Evolutionary conservation across 2,113 vertebrate genomes (phyloP).

Genomic region (Willisornis vidua): DNA sequence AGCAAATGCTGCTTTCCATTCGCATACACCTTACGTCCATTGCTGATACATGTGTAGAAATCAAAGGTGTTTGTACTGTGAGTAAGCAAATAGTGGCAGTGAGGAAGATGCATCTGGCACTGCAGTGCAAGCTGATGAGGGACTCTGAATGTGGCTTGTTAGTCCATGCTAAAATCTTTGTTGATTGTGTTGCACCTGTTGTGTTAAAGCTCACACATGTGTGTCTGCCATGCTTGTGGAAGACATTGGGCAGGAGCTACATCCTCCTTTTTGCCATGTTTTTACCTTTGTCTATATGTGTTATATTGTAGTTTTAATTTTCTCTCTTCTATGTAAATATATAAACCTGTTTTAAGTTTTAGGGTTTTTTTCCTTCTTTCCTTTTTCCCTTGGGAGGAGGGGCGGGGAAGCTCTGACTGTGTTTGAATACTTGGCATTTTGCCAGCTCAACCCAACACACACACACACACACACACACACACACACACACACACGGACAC

Average conservation of each 20-base stretch:
- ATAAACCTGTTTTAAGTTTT: too few species aligned
- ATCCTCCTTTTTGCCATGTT: not conserved
- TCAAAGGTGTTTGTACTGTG: not conserved
- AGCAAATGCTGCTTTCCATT: not conserved
- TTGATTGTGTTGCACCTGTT: not conserved
- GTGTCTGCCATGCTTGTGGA: not conserved
- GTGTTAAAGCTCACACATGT: not conserved
- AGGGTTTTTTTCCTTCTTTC: too few species aligned
- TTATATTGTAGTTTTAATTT: too few species aligned
- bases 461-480: too few species aligned
- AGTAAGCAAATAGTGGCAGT: not conserved
- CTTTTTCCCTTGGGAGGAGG: too few species aligned
- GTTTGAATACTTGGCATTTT: too few species aligned
- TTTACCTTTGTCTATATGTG: too few species aligned
- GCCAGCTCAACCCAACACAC: too few species aligned
- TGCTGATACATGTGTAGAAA: accelerated
- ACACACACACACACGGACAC: too few species aligned
- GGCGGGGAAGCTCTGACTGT: too few species aligned
- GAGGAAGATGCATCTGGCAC: not conserved
- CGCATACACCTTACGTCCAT: accelerated
- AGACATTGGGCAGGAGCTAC: not conserved
- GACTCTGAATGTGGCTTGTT: not conserved
- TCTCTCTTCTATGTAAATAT: too few species aligned
- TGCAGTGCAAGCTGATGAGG: not conserved
- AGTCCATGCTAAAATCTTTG: not conserved